phyloP scores from a whole-genome alignment of 2,888 invertebrate genomes.

The Tetrapedia diversipes region DNA sequence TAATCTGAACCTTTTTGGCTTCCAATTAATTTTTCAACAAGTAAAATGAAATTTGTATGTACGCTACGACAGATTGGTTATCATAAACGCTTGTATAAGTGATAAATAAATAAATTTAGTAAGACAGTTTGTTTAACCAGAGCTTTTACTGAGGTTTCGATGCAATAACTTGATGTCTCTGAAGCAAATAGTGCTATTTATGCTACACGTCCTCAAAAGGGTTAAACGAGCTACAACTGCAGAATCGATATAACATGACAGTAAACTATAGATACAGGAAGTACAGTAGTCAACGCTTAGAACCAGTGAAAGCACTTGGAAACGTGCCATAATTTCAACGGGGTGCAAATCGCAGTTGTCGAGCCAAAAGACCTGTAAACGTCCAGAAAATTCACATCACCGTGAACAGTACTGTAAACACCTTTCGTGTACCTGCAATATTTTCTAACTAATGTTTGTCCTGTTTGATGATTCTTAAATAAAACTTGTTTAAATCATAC shows the following conservation, averaged over 20 bases:
- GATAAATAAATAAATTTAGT: too few species aligned
- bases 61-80: too few species aligned
- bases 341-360: constrained; percentile 36
- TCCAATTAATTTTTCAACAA: too few species aligned
- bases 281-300: constrained; percentile 38
- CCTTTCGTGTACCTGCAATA: not conserved
- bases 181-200: not conserved
- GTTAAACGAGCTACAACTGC: not conserved
- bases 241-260: constrained; percentile 10
- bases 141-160: too few species aligned
- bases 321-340: constrained; percentile 59
- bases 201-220: too few species aligned
- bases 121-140: too few species aligned
- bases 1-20: too few species aligned
- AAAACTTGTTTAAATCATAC: too few species aligned
- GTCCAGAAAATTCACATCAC: constrained; percentile 21
- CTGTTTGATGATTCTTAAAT: not conserved
- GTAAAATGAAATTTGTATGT: too few species aligned
- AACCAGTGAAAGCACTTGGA: constrained; percentile 54
- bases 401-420: not conserved
- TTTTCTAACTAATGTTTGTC: not conserved
- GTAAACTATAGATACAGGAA: constrained; percentile 6
- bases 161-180: not conserved
- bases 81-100: too few species aligned
- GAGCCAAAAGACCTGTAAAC: constrained; percentile 32